Evolutionary conservation across 1,140 invertebrate species (phyloP), one percentile per base, ranked within the genome.

Genomic region (Aphelinus atriplicis): DNA sequence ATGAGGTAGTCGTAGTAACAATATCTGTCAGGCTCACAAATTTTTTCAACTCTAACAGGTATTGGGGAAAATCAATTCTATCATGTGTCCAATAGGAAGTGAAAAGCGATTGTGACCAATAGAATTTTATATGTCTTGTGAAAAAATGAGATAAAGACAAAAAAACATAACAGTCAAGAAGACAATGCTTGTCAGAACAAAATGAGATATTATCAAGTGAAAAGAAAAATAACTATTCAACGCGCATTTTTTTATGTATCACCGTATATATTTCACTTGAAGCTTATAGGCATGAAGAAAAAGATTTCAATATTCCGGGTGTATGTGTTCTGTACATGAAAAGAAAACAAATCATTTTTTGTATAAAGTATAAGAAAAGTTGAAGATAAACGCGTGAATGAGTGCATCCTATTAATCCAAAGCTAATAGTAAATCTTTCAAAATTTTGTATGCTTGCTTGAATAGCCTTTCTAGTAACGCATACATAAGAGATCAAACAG

Each of bases 381-480:
- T 45, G n/a, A 65, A 4, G 47, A n/a, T 3, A 42, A 10, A 65
- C n/a, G n/a, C 4, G n/a, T 51, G 63, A 51, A 43, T 42, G 63
- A 51, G 63, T 50, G 50, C n/a, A n/a, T 51, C 43, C 5, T 51
- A 26, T 51, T 65, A 65, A 65, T 65, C 63, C 50, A 65, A 65
- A 65, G 47, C 50, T 65, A 65, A 42, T 65, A n/a, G 7, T 65
- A 42, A 65, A 53, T 53, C 48, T 9, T 50, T 53, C 47, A 53
- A 65, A 5, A 65, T 65, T 65, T 65, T 65, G 63, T 65, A 65
- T 51, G 63, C 63, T 65, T 65, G 50, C 26, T 26, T n/a, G 3
- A 65, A 48, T 51, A 63, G 63, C 10, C n/a, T 51, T 65, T 48
- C 48, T 48, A 65, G 63, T 65, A 47, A 65, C 50, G 50, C n/a